Base-by-base conservation (phyloP, 2,113 vertebrate genomes). In the Glaucomys volans region DNA sequence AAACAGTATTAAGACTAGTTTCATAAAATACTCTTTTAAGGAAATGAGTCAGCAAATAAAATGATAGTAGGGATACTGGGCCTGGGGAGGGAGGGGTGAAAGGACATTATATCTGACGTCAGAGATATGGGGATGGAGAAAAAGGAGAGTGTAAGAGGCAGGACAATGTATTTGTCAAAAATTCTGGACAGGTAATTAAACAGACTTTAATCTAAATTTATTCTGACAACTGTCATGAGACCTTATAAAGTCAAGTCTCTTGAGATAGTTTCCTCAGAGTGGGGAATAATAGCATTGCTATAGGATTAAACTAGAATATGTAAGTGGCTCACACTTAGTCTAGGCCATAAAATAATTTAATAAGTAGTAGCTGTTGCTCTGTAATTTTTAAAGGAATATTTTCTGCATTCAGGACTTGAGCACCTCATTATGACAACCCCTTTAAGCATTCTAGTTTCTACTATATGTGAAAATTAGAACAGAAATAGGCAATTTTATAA, bases 401-500 rank as follows among this genome's bases (percentile, higher is more conserved):
- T 91, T 95, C 32, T 86, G 47, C 11, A 62, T 79, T 86, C 9
- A 24, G 26, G 11, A 94, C 57, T 89, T 90, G 24, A 94, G 66
- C 26, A 82, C 13, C 28, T 75, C 52, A 90, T 30, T 28, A 52
- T 10, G 22, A 64, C 26, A 81, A 22, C 4, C 2, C 7, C 81
- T 81, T 71, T 69, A 90, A 94, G 4, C 30, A 82, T 87, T 94
- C n/a, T 84, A 93, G 8, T 75, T 80, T 79, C 20, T 57, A 74
- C 35, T 17, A 5, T 93, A 93, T 87, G 62, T 52, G 32, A 62
- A 84, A 93, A 66, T 69, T 7, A 77, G 35, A 50, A 50, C 4
- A 95, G 30, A 77, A 93, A 81, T 71, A 91, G 47, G n/a, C 87
- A 94, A 24, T 91, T 44, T 90, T 91, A 92, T 74, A 50, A 91